phyloP scores from a whole-genome alignment of 2,113 vertebrate genomes.

The Micronycteris hirsuta region DNA sequence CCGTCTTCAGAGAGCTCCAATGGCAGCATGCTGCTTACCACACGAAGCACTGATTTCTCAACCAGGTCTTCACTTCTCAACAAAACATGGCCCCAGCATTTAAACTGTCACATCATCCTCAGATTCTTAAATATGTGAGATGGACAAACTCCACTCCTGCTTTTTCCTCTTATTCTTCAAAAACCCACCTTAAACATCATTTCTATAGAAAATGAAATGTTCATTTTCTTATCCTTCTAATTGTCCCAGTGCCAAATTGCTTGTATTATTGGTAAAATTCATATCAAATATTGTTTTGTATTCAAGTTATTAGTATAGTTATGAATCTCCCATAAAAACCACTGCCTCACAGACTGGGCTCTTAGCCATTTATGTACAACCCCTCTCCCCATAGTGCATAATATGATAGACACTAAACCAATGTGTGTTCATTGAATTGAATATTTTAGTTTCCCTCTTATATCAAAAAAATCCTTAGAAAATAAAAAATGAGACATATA shows the following conservation, averaged over 20 bases:
- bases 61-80: neutral
- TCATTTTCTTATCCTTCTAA: neutral
- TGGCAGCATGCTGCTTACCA: neutral
- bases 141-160: neutral
- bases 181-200: neutral
- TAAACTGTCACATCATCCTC: neutral
- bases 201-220: neutral
- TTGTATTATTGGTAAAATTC: neutral
- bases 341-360: neutral
- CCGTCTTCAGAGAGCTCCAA: neutral
- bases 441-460: neutral
- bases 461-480: neutral
- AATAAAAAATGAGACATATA: neutral
- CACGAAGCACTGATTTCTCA: neutral
- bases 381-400: neutral
- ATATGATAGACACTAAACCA: neutral
- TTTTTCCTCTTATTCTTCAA: neutral
- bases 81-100: neutral
- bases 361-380: neutral
- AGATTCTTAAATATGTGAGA: conserved; percentile 8
- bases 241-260: neutral
- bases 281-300: neutral
- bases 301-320: neutral
- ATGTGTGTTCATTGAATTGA: neutral
- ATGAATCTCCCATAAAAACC: neutral